Evolutionary conservation across 2,888 invertebrate genomes (phyloP).

Genomic region (Phlogophora meticulosa): DNA sequence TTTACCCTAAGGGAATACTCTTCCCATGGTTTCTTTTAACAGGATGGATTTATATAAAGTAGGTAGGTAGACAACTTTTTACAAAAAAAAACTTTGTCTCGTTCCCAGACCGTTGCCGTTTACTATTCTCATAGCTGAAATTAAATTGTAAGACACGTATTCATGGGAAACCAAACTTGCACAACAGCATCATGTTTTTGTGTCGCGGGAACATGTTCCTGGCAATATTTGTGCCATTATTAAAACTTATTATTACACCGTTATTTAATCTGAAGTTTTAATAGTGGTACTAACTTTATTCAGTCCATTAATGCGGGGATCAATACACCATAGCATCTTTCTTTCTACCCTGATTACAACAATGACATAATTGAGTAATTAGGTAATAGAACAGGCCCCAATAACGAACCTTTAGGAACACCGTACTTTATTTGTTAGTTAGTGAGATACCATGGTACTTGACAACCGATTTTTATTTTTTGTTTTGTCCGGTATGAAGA

Average conservation of each 20-base stretch:
- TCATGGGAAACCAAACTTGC: background rate
- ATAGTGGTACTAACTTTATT: no score
- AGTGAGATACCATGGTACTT: no score
- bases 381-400: background rate
- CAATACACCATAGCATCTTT: no score
- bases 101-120: background rate
- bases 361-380: background rate
- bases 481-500: background rate
- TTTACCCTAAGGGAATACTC: constrained; percentile 17
- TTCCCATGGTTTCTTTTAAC: constrained; percentile 47
- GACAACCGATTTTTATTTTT: no score
- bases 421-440: no score
- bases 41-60: constrained; percentile 18
- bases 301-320: no score
- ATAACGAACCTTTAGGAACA: background rate
- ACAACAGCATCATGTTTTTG: background rate
- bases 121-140: constrained; percentile 1
- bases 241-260: no score
- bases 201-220: background rate
- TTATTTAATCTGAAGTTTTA: no score
- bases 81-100: background rate
- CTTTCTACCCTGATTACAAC: background rate
- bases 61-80: background rate
- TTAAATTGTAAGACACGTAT: background rate
- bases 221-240: background rate